These are phyloP conservation scores for Siniperca chuatsi DNA, from an alignment of 2,113 vertebrate species.

Conservation along the genomic window DNA sequence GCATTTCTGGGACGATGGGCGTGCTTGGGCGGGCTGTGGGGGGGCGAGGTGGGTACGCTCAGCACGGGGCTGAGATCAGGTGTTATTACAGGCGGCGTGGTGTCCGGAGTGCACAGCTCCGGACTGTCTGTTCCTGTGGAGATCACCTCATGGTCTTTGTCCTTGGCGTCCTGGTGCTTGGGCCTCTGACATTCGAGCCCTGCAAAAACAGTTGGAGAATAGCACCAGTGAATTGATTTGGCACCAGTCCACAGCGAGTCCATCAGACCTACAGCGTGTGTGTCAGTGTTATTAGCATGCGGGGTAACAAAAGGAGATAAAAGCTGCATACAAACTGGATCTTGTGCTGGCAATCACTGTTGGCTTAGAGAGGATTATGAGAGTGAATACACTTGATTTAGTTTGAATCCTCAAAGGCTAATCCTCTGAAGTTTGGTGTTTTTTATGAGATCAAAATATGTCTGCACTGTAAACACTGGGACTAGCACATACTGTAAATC, in stretches of 20 bases:
- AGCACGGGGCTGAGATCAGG: conserved; percentile 93
- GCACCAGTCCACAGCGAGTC: conserved; percentile 25
- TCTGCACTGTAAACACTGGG: background rate
- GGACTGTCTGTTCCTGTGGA: conserved; percentile 95
- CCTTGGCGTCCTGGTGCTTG: conserved; percentile 90
- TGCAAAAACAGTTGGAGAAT: conserved; percentile 67
- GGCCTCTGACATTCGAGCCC: conserved; percentile 95
- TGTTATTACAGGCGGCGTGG: conserved; percentile 92
- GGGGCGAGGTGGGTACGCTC: conserved; percentile 90
- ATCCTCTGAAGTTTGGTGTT: conserved; percentile 36
- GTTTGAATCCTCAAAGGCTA: conserved; percentile 34
- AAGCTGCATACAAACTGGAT: conserved; percentile 25
- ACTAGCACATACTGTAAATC: background rate
- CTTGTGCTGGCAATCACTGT: conserved; percentile 12
- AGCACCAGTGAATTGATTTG: conserved; percentile 59
- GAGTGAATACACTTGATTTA: conserved; percentile 26
- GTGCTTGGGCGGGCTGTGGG: conserved; percentile 84
- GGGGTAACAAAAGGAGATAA: conserved; percentile 29
- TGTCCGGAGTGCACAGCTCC: conserved; percentile 95
- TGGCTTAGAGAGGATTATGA: conserved; percentile 31
- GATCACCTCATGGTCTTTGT: conserved; percentile 92
- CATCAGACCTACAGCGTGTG: conserved; percentile 13
- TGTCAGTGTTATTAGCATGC: conserved; percentile 44
- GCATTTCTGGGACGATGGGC: conserved; percentile 87
- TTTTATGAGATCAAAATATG: conserved; percentile 35